Conservation (phyloP, 2,888 invertebrate genomes). For the Beris chalybata region DNA sequence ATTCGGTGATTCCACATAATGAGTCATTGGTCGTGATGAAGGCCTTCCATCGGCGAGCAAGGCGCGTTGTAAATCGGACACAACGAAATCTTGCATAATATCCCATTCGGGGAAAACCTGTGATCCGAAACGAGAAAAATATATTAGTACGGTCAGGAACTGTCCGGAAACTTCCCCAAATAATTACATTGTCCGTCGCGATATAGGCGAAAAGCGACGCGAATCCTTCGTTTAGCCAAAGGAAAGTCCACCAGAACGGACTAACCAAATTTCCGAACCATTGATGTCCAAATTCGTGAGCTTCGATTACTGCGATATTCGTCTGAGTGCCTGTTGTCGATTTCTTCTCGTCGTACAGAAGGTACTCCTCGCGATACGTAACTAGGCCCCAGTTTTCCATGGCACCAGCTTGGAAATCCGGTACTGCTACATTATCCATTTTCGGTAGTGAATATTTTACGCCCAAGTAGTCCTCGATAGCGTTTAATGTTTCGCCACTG, state of each 20-base stretch:
- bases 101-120: slow-evolving; percentile 68
- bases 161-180: background rate
- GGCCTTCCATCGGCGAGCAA: slow-evolving; percentile 72
- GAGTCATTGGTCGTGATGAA: slow-evolving; percentile 78
- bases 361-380: slow-evolving; percentile 58
- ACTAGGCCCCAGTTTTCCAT: slow-evolving; percentile 96
- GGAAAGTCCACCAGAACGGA: slow-evolving; percentile 69
- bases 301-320: slow-evolving; percentile 60
- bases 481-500: slow-evolving; percentile 70
- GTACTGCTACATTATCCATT: slow-evolving; percentile 85
- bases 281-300: slow-evolving; percentile 69
- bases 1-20: slow-evolving; percentile 78
- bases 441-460: slow-evolving; percentile 76
- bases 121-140: background rate
- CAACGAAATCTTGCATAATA: slow-evolving; percentile 74
- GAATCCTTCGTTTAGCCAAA: slow-evolving; percentile 77
- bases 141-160: background rate
- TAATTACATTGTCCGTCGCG: slow-evolving; percentile 47
- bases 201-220: slow-evolving; percentile 57
- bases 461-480: slow-evolving; percentile 71
- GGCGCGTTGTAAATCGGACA: slow-evolving; percentile 73
- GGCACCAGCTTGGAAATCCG: slow-evolving; percentile 80
- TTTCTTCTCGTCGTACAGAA: slow-evolving; percentile 47
- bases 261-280: slow-evolving; percentile 80
- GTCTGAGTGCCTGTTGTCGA: slow-evolving; percentile 49